Evolutionary conservation across 2,888 invertebrate species (phyloP).

Genomic region (Pachycephus smyrnensis): DNA sequence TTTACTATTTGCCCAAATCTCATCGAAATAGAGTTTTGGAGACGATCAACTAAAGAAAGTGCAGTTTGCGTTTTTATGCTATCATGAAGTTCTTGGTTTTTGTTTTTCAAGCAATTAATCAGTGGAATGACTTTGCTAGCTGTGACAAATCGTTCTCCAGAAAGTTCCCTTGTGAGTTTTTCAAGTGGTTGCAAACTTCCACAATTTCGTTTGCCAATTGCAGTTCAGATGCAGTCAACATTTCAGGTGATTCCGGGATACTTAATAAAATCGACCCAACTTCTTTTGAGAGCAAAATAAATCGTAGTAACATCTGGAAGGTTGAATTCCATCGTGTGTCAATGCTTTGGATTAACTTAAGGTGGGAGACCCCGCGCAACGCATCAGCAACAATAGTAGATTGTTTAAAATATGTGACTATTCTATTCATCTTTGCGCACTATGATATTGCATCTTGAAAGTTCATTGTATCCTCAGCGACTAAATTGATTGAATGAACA

Average conservation of each 20-base stretch:
- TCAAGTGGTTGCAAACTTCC: slow-evolving; percentile 25
- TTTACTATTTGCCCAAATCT: slow-evolving; percentile 16
- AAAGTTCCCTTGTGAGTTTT: slow-evolving; percentile 17
- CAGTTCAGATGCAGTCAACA: slow-evolving; percentile 25
- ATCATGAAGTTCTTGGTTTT: slow-evolving; percentile 5
- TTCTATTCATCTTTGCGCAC: slow-evolving; percentile 16
- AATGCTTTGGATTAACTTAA: slow-evolving; percentile 28
- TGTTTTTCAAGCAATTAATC: slow-evolving; percentile 18
- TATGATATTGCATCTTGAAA: slow-evolving; percentile 7
- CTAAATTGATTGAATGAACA: slow-evolving; percentile 21
- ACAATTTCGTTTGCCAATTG: slow-evolving; percentile 17
- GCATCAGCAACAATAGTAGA: slow-evolving; percentile 26
- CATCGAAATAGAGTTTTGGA: slow-evolving; percentile 8
- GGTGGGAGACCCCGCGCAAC: slow-evolving; percentile 17
- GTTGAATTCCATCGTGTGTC: slow-evolving; percentile 37
- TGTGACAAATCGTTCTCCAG: slow-evolving; percentile 23
- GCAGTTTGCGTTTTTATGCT: slow-evolving; percentile 1
- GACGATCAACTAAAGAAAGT: slow-evolving; percentile 3
- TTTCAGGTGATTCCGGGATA: slow-evolving; percentile 29
- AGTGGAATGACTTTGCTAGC: slow-evolving; percentile 26
- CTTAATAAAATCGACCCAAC: slow-evolving; percentile 26
- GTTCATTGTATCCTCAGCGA: slow-evolving; percentile 7
- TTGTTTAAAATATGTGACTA: slow-evolving; percentile 31
- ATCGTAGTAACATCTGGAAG: slow-evolving; percentile 31
- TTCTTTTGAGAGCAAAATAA: slow-evolving; percentile 14